Evolutionary conservation across 2,797 vertebrate genomes (phyloP).

Genomic region (Adelosebastes latens): DNA sequence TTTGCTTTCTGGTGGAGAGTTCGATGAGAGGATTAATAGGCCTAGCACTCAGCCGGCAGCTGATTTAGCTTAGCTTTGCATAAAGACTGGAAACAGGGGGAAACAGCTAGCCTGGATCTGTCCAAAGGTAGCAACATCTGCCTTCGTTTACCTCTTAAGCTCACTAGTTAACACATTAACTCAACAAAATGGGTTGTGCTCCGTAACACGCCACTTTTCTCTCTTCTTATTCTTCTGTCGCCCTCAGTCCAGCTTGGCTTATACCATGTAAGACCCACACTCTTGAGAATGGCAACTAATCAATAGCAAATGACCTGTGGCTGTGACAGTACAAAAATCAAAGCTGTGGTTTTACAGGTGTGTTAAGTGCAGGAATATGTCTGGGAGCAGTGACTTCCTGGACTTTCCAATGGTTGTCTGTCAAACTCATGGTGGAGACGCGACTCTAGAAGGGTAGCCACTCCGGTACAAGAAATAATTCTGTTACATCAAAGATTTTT

Average conservation of each 20-base stretch:
- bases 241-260: neutral
- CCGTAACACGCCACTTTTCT: neutral
- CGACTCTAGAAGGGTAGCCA: neutral
- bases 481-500: too few relatives aligned
- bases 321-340: too few relatives aligned
- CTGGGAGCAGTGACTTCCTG: too few relatives aligned
- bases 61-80: neutral
- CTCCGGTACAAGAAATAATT: neutral
- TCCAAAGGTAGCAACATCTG: neutral
- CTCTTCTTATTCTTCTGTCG: neutral
- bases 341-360: too few relatives aligned
- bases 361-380: too few relatives aligned
- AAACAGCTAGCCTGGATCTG: neutral
- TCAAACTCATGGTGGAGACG: neutral
- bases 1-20: neutral
- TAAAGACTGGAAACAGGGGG: neutral
- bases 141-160: neutral
- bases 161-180: neutral
- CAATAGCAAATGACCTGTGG: neutral
- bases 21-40: neutral
- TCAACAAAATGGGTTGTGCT: neutral
- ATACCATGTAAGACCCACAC: neutral
- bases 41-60: neutral
- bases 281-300: neutral
- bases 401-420: neutral